Conservation (phyloP, 2,888 invertebrate species). For the Pyrochroa serraticornis region DNA sequence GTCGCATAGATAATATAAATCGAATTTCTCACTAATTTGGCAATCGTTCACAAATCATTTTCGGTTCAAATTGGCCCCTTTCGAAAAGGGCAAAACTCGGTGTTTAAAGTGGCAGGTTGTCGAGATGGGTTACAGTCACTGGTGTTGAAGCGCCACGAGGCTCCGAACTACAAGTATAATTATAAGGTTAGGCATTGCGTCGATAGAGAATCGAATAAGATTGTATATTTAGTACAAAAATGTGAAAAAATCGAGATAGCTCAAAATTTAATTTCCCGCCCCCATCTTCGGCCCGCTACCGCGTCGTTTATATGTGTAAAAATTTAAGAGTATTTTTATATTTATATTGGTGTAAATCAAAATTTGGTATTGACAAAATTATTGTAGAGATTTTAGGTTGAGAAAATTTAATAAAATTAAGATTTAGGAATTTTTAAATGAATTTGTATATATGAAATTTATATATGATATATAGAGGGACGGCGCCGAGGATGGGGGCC, state of each 20-base stretch:
- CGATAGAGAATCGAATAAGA: conserved; percentile 60
- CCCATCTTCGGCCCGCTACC: conserved; percentile 40
- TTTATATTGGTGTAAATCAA: conserved; percentile 62
- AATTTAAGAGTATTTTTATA: conserved; percentile 62
- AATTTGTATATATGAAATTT: conserved; percentile 74
- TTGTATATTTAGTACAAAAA: conserved; percentile 59
- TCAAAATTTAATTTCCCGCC: conserved; percentile 57
- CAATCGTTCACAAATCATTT: conserved; percentile 54
- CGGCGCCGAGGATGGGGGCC: conserved; percentile 55
- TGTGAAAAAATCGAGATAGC: conserved; percentile 58
- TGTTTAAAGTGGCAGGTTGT: conserved; percentile 54
- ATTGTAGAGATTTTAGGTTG: conserved; percentile 60
- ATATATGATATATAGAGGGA: conserved; percentile 66
- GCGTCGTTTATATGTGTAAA: conserved; percentile 60
- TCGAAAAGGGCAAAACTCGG: conserved; percentile 10
- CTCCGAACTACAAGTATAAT: conserved; percentile 52
- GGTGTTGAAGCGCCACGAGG: conserved; percentile 56
- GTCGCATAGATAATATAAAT: conserved; percentile 57
- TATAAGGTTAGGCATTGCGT: conserved; percentile 58
- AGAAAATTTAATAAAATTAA: conserved; percentile 64
- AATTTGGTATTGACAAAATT: conserved; percentile 61
- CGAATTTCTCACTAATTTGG: conserved; percentile 58
- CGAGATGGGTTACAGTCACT: conserved; percentile 57
- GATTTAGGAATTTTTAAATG: conserved; percentile 72
- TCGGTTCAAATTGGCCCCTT: conserved; percentile 52